These are phyloP conservation scores for Microctonus hyperodae DNA, from an alignment of 2,888 invertebrate genomes.

Conservation along the genomic window DNA sequence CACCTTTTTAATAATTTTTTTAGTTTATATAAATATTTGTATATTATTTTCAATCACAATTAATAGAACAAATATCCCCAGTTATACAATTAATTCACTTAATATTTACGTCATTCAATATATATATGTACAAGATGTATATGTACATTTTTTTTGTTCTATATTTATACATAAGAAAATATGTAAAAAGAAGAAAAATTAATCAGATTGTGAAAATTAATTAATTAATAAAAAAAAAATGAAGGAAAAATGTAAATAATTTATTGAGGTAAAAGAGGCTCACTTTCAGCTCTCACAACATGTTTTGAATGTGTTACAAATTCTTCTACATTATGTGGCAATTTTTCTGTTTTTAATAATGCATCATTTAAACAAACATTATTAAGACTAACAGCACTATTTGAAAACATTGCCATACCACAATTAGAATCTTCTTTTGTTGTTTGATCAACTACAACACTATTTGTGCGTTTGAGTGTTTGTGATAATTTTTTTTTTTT, in stretches of 20 bases:
- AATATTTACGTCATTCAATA: slow-evolving; percentile 4
- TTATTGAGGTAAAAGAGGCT: slow-evolving; percentile 49
- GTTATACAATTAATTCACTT: background rate
- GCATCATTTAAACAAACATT: slow-evolving; percentile 84
- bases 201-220: background rate
- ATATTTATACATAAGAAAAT: background rate
- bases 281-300: slow-evolving; percentile 51
- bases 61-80: background rate
- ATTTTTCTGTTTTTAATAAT: slow-evolving; percentile 67
- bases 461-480: slow-evolving; percentile 35
- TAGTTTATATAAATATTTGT: background rate
- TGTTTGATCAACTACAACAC: slow-evolving; percentile 32
- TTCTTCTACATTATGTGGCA: slow-evolving; percentile 42
- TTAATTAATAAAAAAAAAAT: background rate
- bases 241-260: slow-evolving; percentile 9
- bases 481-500: slow-evolving; percentile 39
- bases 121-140: background rate
- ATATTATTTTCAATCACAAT: background rate
- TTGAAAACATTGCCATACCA: slow-evolving; percentile 81
- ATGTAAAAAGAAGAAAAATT: background rate
- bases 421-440: slow-evolving; percentile 68
- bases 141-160: background rate
- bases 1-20: background rate
- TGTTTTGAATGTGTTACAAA: slow-evolving; percentile 43
- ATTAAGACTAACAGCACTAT: slow-evolving; percentile 84